Conservation (phyloP, 2,888 invertebrate genomes). For the Orchesella flavescens region DNA sequence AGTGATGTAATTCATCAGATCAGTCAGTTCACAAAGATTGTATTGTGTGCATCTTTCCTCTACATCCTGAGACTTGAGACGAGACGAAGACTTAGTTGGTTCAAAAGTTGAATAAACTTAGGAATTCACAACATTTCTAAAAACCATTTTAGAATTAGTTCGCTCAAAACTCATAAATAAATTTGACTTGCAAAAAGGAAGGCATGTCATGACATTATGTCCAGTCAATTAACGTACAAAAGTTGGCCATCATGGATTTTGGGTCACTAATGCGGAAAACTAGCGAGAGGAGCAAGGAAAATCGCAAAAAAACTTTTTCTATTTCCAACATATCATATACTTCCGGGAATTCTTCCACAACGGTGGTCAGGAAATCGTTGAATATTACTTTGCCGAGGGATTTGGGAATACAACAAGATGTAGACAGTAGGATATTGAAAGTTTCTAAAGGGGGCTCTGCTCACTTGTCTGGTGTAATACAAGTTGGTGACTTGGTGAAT, state of each 20-base stretch:
- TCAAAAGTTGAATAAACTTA: not conserved
- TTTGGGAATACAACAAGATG: conserved; percentile 46
- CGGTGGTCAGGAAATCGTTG: conserved; percentile 66
- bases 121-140: not conserved
- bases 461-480: conserved; percentile 69
- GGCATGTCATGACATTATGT: not conserved
- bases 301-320: conserved; percentile 68
- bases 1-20: not conserved
- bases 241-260: conserved; percentile 65
- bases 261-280: conserved; percentile 62
- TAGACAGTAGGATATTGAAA: conserved; percentile 60
- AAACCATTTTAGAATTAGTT: not conserved
- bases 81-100: not conserved
- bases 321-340: conserved; percentile 70
- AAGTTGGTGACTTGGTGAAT: conserved; percentile 70
- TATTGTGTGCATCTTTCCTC: too few relatives aligned
- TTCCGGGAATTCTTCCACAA: conserved; percentile 64
- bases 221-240: not conserved
- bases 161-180: not conserved
- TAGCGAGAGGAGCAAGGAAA: conserved; percentile 48
- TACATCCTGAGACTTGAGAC: too few relatives aligned
- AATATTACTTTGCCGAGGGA: conserved; percentile 51
- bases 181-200: not conserved
- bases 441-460: conserved; percentile 67
- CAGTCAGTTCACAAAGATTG: too few relatives aligned